phyloP scores from a whole-genome alignment of 2,797 vertebrate species.

The Ara ararauna region DNA sequence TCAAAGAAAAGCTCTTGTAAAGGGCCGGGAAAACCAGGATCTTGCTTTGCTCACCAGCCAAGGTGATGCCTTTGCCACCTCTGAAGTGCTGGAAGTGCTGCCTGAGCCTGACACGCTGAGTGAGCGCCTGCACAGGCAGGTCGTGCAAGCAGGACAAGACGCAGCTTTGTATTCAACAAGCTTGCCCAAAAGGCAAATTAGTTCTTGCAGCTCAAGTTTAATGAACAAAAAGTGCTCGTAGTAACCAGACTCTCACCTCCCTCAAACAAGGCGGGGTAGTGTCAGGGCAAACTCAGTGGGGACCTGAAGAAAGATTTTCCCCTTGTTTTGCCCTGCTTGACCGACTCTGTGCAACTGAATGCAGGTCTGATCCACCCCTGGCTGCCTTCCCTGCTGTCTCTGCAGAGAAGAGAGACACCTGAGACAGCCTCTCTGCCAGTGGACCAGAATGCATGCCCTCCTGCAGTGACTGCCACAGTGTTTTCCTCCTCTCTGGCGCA shows the following conservation, averaged over 20 bases:
- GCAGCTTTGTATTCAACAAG: not conserved
- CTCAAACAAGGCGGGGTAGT: constrained; percentile 50
- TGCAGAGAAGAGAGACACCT: constrained; percentile 25
- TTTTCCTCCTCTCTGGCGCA: not conserved
- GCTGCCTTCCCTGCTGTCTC: constrained; percentile 6
- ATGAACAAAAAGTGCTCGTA: constrained; percentile 59
- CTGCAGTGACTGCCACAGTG: not conserved
- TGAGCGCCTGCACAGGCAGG: not conserved
- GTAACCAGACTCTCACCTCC: constrained; percentile 57
- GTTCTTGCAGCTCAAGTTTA: constrained; percentile 65
- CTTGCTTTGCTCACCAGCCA: not conserved
- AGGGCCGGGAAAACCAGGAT: not conserved
- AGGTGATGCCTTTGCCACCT: not conserved
- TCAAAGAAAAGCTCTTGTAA: not conserved
- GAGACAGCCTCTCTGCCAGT: not conserved
- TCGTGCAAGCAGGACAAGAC: not conserved
- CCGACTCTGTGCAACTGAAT: not conserved
- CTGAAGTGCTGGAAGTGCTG: not conserved
- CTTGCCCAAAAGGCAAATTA: constrained; percentile 66
- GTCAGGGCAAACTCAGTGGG: constrained; percentile 58
- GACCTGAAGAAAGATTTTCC: constrained; percentile 52
- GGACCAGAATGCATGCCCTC: not conserved
- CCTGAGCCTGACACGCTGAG: not conserved
- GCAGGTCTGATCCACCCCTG: not conserved
- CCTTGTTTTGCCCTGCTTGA: constrained; percentile 52